Evolutionary conservation across 2,797 vertebrate species (phyloP).

Genomic region (Hafferia zeledoni): DNA sequence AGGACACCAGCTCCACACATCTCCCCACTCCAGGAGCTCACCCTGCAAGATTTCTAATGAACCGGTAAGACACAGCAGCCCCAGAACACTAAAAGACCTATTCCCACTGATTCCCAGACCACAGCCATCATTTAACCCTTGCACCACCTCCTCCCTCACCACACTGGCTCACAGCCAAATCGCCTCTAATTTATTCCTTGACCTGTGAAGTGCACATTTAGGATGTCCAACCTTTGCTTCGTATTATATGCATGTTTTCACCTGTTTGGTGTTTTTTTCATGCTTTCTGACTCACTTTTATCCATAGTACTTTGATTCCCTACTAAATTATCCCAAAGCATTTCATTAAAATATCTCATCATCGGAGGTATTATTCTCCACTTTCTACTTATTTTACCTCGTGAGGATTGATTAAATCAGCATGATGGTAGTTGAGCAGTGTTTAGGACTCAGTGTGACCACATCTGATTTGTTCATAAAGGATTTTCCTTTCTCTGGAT

Average conservation of each 20-base stretch:
- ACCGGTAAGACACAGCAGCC: not conserved
- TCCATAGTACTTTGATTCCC: conserved; percentile 64
- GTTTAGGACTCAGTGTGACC: conserved; percentile 78
- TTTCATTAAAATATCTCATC: conserved; percentile 80
- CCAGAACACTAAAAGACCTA: not conserved
- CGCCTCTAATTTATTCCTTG: not conserved
- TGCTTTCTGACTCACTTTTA: conserved; percentile 45
- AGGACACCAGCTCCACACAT: not conserved
- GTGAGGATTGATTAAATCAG: conserved; percentile 80
- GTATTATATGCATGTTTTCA: not conserved
- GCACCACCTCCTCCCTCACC: not conserved
- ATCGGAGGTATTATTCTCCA: conserved; percentile 69
- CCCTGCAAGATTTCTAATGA: not conserved
- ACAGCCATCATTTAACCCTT: not conserved
- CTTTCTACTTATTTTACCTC: conserved; percentile 70
- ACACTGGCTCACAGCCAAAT: not conserved
- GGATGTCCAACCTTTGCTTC: not conserved
- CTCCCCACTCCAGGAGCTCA: not conserved
- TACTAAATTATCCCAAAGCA: conserved; percentile 58
- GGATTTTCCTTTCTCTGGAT: conserved; percentile 58
- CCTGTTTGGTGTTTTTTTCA: conserved; percentile 6
- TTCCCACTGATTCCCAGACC: not conserved
- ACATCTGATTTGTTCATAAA: conserved; percentile 73
- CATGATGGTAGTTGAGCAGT: conserved; percentile 72
- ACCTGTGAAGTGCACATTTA: not conserved